Evolutionary conservation across 1,140 invertebrate species (phyloP).

Genomic region (Phortica variegata): DNA sequence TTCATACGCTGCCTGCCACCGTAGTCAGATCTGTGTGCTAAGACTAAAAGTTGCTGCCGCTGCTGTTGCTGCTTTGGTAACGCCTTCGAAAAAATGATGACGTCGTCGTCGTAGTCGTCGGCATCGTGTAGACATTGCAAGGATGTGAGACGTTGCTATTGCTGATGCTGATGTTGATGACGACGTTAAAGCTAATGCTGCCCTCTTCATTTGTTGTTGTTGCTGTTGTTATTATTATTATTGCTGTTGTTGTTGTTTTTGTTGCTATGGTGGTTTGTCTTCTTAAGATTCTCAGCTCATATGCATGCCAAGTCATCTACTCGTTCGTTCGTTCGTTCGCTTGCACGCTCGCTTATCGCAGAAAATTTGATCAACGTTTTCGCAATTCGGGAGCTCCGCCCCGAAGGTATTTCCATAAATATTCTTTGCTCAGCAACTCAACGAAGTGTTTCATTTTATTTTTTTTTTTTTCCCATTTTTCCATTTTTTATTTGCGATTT

Average conservation of each 20-base stretch:
- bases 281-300: constrained; percentile 26
- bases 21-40: too few species aligned
- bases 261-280: constrained; percentile 19
- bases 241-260: constrained; percentile 17
- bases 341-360: constrained; percentile 35
- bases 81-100: constrained; percentile 51
- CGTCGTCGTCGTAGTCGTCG: constrained; percentile 35
- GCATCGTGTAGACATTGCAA: constrained; percentile 13
- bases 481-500: constrained; percentile 39
- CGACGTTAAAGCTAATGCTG: too few species aligned
- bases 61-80: constrained; percentile 47
- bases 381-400: constrained; percentile 53
- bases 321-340: constrained; percentile 19
- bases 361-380: constrained; percentile 55
- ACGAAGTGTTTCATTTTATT: constrained; percentile 4
- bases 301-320: constrained; percentile 41
- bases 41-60: constrained; percentile 5
- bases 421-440: constrained; percentile 30
- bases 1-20: constrained; percentile 12
- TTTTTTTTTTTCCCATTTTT: constrained; percentile 30
- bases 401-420: constrained; percentile 55
- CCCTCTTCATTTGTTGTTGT: too few species aligned
- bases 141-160: neutral
- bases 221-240: constrained; percentile 32
- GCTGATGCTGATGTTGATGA: constrained; percentile 17